Evolutionary conservation across 2,888 invertebrate genomes (phyloP).

Genomic region (Lycophotia porphyrea): DNA sequence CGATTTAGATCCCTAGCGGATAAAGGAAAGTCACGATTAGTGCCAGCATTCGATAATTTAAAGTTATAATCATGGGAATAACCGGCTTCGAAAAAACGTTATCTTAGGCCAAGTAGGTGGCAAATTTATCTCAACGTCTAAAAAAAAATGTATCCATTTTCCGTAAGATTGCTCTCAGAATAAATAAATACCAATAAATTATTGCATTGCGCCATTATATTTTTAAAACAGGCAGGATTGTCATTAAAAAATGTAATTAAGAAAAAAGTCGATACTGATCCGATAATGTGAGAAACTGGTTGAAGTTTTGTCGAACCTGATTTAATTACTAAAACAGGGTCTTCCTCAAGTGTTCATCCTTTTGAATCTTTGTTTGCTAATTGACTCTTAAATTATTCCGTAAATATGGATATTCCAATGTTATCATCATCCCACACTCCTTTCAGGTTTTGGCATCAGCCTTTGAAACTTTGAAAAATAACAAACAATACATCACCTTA

Average conservation of each 20-base stretch:
- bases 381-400: not conserved
- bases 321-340: not conserved
- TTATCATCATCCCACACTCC: not conserved
- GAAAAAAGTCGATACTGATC: not conserved
- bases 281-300: not conserved
- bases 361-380: not conserved
- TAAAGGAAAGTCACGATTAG: constrained; percentile 34
- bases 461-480: not conserved
- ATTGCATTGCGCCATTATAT: not conserved
- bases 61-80: constrained; percentile 5
- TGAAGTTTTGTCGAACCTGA: constrained; percentile 15
- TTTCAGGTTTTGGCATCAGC: not conserved
- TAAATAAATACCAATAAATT: not conserved
- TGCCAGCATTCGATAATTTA: constrained; percentile 2
- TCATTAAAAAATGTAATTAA: not conserved
- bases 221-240: not conserved
- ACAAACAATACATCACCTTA: not conserved
- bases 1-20: constrained; percentile 48
- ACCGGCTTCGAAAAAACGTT: not conserved
- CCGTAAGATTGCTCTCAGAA: not conserved
- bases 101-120: not conserved
- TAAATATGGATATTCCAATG: not conserved
- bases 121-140: too few species aligned
- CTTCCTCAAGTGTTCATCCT: not conserved
- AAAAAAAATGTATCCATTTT: too few species aligned